These are phyloP conservation scores for Pampusana beccarii DNA, from an alignment of 2,113 vertebrate genomes.

Conservation along the genomic window DNA sequence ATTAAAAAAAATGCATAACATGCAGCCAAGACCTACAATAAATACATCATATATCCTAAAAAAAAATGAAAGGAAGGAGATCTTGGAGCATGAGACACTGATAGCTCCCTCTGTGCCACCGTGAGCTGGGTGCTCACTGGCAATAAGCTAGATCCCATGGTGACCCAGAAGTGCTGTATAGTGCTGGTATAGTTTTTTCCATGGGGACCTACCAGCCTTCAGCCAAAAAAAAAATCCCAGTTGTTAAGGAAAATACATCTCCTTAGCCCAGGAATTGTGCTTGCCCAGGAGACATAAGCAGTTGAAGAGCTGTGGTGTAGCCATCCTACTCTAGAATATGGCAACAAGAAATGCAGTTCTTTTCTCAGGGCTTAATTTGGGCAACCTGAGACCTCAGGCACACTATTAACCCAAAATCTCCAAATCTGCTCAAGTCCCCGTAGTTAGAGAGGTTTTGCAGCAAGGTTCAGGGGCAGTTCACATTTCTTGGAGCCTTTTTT, in stretches of 20 bases:
- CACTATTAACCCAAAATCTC: not conserved
- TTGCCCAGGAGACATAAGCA: not conserved
- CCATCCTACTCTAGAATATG: not conserved
- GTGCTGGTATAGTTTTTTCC: not conserved
- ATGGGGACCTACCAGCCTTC: not conserved
- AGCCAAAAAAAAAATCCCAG: not conserved
- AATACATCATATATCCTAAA: not conserved
- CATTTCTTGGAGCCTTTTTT: not conserved
- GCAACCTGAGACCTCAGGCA: not conserved
- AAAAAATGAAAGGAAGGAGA: not conserved
- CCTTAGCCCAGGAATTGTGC: not conserved
- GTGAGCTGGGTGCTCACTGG: rapidly evolving
- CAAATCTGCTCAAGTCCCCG: not conserved
- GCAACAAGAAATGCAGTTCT: not conserved
- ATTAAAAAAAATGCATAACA: not conserved
- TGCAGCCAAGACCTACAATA: not conserved
- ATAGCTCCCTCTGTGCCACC: not conserved
- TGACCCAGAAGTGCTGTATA: not conserved
- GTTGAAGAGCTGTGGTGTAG: not conserved
- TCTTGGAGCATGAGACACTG: not conserved
- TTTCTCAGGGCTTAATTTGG: not conserved
- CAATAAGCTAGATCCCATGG: not conserved
- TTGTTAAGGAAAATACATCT: not conserved
- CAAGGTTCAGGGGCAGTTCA: not conserved
- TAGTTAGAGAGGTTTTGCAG: not conserved